These are phyloP conservation scores for Mystacides longicornis DNA, from an alignment of 2,888 invertebrate genomes.

Conservation along the genomic window DNA sequence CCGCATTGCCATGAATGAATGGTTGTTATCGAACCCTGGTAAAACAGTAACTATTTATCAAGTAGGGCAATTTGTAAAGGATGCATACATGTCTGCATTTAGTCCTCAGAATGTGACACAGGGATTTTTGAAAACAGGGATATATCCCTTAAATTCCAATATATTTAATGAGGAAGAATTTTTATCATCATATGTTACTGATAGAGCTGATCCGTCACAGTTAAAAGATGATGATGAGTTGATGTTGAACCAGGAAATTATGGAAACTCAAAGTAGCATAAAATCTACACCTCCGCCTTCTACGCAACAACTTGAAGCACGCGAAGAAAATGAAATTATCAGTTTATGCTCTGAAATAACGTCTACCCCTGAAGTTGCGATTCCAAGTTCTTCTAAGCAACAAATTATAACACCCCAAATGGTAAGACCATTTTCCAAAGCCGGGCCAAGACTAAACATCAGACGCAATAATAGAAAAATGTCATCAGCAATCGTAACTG, in stretches of 20 bases:
- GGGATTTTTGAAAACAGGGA: neutral
- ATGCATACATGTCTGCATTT: conserved; percentile 24
- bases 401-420: conserved; percentile 17
- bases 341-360: conserved; percentile 16
- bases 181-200: neutral
- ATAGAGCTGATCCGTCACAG: neutral
- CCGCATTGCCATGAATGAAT: conserved; percentile 24
- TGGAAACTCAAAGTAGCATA: conserved; percentile 9
- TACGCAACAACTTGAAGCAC: conserved; percentile 12
- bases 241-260: conserved; percentile 12
- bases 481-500: conserved; percentile 23
- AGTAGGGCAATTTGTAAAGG: conserved; percentile 23
- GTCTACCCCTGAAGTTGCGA: conserved; percentile 12
- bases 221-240: conserved; percentile 4
- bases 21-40: conserved; percentile 25
- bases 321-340: conserved; percentile 17
- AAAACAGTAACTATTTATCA: conserved; percentile 26
- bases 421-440: conserved; percentile 22
- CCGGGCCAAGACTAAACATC: conserved; percentile 22
- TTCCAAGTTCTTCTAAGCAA: conserved; percentile 6
- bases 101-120: conserved; percentile 21
- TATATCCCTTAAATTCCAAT: neutral
- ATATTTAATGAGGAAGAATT: neutral
- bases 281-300: conserved; percentile 18
- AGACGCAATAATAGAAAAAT: conserved; percentile 25